Base-by-base conservation (phyloP, 2,888 invertebrate species). In the Xanthia icteritia region DNA sequence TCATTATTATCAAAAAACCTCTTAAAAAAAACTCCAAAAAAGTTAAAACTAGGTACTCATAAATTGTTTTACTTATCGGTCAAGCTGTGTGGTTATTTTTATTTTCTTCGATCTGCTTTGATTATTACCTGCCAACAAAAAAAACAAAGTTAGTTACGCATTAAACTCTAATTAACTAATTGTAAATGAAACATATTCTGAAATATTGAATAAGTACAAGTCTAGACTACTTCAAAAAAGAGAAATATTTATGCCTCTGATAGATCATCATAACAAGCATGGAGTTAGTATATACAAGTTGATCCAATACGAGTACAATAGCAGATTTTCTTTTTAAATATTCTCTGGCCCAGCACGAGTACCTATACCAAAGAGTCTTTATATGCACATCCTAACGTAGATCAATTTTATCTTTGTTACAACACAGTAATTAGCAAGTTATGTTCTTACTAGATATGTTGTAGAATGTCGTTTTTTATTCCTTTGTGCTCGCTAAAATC, bases 121-220 rank as follows among this genome's bases (percentile, higher is more conserved):
- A 56, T 64, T n/a, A 73, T 87, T 87, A 87, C 87, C 87, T 87
- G 87, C 20, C 48, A 87, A 79, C 72, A 88, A 88, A 67, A 23
- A 81, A 20, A 27, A 45, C 5, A n/a, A 4, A 27, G 6, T 78
- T 81, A 78, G 31, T 20, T 63, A 31, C 2, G 54, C 2, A 77
- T 27, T 13, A n/a, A 68, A 11, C 17, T n/a, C 13, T 15, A 51
- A 31, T 31, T 23, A 15, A 17, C 13, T 15, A 31, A 31, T 31
- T 23, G 23, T 23, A 31, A 9, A 11, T 65, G 17, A n/a, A 64
- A 42, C n/a, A 6, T 20, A 48, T 48, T 48, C 17, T 58, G 36
- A 58, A 36, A 48, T 31, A 31, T 11, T 56, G 36, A 56, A 36
- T 20, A 61, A 17, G n/a, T 23, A 23, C 15, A 51, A 5, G 3